Percentiles rank a stretch among this genome's conserved stretches.
phyloP scores from a whole-genome alignment of 2,888 invertebrate genomes.

The Abscondita cerata region DNA sequence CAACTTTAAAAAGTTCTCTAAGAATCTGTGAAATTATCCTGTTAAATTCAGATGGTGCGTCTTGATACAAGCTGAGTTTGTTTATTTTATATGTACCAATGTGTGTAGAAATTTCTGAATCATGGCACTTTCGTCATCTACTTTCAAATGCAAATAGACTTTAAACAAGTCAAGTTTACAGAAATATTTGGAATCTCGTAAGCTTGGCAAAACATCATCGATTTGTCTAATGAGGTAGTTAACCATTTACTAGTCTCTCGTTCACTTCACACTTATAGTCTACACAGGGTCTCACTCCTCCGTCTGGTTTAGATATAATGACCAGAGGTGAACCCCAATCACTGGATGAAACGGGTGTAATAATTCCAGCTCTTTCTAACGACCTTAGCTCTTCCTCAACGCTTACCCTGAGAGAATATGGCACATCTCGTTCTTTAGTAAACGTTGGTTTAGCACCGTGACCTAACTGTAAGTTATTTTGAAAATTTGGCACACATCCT shows the following conservation, averaged over 20 bases:
- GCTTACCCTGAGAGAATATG: too few relatives aligned
- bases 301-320: constrained; percentile 33
- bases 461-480: constrained; percentile 35
- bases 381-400: neutral
- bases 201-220: constrained; percentile 39
- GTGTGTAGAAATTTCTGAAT: constrained; percentile 43
- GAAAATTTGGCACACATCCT: too few relatives aligned
- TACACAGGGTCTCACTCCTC: constrained; percentile 36
- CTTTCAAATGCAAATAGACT: constrained; percentile 41
- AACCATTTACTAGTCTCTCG: constrained; percentile 31
- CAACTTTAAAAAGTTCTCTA: constrained; percentile 1
- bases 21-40: constrained; percentile 35
- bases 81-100: constrained; percentile 39
- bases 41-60: constrained; percentile 41
- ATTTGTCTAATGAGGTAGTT: constrained; percentile 36
- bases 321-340: constrained; percentile 33
- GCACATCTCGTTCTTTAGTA: too few relatives aligned
- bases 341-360: constrained; percentile 1
- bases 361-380: neutral
- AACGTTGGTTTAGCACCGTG: constrained; percentile 41
- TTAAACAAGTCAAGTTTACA: constrained; percentile 44
- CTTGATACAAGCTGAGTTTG: constrained; percentile 38
- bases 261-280: constrained; percentile 43
- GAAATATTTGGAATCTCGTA: constrained; percentile 40
- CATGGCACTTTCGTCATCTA: constrained; percentile 32